Conservation (phyloP, 2,113 vertebrate species). For the Cettia cetti region DNA sequence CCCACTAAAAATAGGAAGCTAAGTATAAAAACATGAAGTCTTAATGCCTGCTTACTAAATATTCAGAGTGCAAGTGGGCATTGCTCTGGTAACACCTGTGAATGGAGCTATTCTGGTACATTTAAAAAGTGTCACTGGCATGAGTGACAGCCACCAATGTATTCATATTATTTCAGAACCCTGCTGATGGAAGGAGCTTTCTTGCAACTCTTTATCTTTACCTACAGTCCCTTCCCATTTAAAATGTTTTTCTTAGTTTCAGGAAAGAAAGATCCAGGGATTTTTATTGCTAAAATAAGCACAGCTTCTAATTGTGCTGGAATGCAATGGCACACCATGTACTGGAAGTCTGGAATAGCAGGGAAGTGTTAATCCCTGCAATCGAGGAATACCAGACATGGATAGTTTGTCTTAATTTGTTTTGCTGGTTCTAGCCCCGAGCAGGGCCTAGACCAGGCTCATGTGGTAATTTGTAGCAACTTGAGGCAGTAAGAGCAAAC, state of each 20-base stretch:
- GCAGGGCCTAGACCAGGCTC: not conserved
- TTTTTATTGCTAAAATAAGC: not conserved
- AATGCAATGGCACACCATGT: not conserved
- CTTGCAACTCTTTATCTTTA: not conserved
- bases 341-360: not conserved
- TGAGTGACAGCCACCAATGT: conserved; percentile 44
- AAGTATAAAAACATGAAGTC: conserved; percentile 20
- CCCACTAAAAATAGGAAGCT: not conserved
- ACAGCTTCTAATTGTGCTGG: not conserved
- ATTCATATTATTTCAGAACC: not conserved
- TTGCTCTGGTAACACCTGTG: not conserved
- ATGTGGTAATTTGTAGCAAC: not conserved
- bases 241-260: not conserved
- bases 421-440: not conserved
- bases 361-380: not conserved
- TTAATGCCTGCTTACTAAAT: conserved; percentile 52
- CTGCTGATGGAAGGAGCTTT: conserved; percentile 15
- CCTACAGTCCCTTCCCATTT: not conserved
- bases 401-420: not conserved
- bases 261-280: not conserved
- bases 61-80: conserved; percentile 27
- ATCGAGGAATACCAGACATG: not conserved
- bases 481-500: not conserved
- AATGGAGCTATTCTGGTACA: conserved; percentile 27
- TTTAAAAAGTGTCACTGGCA: conserved; percentile 15